Evolutionary conservation across 2,113 vertebrate species (phyloP).

Genomic region (Caloenas nicobarica): DNA sequence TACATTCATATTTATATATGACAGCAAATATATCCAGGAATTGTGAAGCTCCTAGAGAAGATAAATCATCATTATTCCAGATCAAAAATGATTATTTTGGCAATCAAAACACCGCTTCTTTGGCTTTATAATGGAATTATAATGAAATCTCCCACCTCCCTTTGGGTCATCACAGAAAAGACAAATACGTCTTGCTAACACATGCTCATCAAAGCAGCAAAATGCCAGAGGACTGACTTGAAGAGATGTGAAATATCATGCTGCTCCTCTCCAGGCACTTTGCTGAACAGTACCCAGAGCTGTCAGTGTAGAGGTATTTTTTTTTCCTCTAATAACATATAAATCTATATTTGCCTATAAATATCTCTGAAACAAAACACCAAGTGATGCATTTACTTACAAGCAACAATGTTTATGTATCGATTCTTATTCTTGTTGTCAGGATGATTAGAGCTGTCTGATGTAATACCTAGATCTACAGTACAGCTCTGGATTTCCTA

Average conservation of each 20-base stretch:
- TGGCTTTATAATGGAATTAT: slow-evolving; percentile 38
- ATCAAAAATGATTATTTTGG: slow-evolving; percentile 34
- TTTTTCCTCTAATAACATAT: not conserved
- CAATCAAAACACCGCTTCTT: slow-evolving; percentile 27
- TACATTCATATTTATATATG: not conserved
- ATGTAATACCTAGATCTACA: slow-evolving; percentile 87
- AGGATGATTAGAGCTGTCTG: slow-evolving; percentile 90
- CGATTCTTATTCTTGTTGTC: slow-evolving; percentile 95
- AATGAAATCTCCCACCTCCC: not conserved
- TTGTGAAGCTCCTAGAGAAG: slow-evolving; percentile 9
- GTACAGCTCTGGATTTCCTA: slow-evolving; percentile 93
- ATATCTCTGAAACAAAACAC: not conserved
- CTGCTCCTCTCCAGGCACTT: not conserved
- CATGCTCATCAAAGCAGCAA: not conserved
- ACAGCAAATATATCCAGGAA: not conserved
- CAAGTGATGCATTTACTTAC: slow-evolving; percentile 75
- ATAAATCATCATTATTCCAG: slow-evolving; percentile 10
- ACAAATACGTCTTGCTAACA: not conserved
- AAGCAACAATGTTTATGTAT: slow-evolving; percentile 93
- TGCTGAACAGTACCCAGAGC: not conserved
- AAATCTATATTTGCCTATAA: not conserved
- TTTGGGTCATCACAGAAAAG: not conserved
- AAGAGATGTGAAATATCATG: not conserved
- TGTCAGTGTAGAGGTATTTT: not conserved
- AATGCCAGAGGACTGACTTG: not conserved